Conservation (phyloP, 2,888 invertebrate genomes). For the Bruchidius siliquastri region DNA sequence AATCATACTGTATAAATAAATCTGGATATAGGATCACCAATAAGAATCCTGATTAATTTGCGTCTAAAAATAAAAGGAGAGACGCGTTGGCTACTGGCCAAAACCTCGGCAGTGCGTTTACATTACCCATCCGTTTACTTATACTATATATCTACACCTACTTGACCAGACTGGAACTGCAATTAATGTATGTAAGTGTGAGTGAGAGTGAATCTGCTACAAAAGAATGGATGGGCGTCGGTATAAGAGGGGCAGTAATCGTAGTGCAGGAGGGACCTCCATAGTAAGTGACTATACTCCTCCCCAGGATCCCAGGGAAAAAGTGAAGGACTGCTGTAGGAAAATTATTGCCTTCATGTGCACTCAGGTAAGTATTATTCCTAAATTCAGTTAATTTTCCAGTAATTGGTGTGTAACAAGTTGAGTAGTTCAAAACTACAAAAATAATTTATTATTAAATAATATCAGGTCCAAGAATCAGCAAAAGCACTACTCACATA, state of each 20-base stretch:
- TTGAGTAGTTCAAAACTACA: no score
- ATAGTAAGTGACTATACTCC: conserved; percentile 31
- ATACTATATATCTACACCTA: neutral
- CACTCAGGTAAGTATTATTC: conserved; percentile 56
- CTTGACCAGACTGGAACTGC: neutral
- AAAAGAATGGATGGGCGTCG: neutral
- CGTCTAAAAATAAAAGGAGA: neutral
- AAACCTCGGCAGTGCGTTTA: neutral
- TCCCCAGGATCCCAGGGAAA: conserved; percentile 59
- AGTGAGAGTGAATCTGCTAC: neutral
- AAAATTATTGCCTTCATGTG: conserved; percentile 88
- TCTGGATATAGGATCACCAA: neutral
- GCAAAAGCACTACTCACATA: no score
- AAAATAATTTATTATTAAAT: no score
- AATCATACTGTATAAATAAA: no score
- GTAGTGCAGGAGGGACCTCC: conserved; percentile 53
- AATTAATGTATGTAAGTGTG: neutral
- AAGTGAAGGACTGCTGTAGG: conserved; percentile 78
- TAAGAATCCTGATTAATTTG: neutral
- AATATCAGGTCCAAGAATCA: no score
- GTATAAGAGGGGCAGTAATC: conserved; percentile 26
- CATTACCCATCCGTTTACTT: no score
- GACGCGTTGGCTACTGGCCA: neutral
- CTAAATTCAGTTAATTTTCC: neutral
- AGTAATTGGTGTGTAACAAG: no score